Conservation (phyloP, 2,113 vertebrate genomes). For the Ctenomys sociabilis region DNA sequence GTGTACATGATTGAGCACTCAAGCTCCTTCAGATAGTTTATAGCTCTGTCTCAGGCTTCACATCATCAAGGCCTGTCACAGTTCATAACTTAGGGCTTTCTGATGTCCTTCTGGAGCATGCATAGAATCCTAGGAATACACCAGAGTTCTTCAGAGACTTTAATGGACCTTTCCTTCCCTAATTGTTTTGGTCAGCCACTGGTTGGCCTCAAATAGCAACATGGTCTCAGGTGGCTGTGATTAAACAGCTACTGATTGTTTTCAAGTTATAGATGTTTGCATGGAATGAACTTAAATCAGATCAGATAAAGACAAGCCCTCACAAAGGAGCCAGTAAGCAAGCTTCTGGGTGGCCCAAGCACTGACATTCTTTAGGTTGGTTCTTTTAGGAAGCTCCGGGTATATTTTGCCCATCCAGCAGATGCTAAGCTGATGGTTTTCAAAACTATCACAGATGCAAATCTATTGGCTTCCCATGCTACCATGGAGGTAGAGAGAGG, state of each 20-base stretch:
- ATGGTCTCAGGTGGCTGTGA: background rate
- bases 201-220: background rate
- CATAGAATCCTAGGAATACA: background rate
- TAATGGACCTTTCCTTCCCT: background rate
- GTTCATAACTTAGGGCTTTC: background rate
- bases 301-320: background rate
- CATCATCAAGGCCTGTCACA: background rate
- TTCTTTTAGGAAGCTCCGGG: background rate
- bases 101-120: background rate
- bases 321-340: background rate
- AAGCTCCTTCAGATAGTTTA: background rate
- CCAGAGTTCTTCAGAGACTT: background rate
- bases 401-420: background rate
- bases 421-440: background rate
- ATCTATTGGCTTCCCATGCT: background rate
- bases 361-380: background rate
- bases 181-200: background rate
- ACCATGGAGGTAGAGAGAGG: background rate
- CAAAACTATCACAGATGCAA: background rate
- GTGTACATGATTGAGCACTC: background rate
- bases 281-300: background rate
- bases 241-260: background rate
- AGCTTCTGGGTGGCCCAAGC: background rate
- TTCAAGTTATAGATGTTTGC: background rate
- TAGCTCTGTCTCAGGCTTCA: background rate